phyloP scores from a whole-genome alignment of 1,140 invertebrate genomes.

The Drosophila bipectinata region DNA sequence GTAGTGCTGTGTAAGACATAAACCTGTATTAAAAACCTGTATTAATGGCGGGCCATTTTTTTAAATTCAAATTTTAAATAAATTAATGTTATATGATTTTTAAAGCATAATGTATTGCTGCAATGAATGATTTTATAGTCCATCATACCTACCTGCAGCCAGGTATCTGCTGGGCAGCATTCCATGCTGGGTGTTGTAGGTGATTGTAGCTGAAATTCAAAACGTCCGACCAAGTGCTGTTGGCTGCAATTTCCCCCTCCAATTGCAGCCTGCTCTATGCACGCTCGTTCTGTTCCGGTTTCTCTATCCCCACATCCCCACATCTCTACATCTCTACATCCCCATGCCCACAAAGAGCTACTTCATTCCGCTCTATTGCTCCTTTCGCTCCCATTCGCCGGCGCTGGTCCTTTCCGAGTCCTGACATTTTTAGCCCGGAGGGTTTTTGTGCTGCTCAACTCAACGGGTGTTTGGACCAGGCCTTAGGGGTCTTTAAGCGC shows the following conservation, averaged over 20 bases:
- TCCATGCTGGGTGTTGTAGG: constrained; percentile 9
- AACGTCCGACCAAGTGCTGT: constrained; percentile 57
- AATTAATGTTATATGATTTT: too few relatives aligned
- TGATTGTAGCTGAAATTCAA: constrained; percentile 62
- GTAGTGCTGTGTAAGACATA: neutral
- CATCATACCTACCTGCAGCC: neutral
- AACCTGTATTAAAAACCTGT: neutral
- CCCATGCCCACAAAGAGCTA: neutral
- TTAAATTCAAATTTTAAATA: too few relatives aligned
- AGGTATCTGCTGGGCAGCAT: constrained; percentile 22
- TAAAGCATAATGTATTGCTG: too few relatives aligned
- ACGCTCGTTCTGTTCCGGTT: neutral
- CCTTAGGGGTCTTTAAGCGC: constrained; percentile 41
- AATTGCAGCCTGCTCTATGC: neutral
- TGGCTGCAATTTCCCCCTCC: constrained; percentile 26
- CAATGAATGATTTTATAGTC: neutral
- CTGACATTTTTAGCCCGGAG: constrained; percentile 1
- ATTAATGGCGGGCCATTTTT: too few relatives aligned
- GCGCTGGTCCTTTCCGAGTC: constrained; percentile 10
- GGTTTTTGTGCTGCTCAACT: neutral
- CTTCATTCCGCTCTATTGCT: constrained; percentile 14
- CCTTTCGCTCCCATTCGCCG: constrained; percentile 5
- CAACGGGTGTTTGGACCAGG: constrained; percentile 2
- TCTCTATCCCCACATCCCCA: too few relatives aligned
- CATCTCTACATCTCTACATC: too few relatives aligned